Base-by-base conservation (phyloP, 2,888 invertebrate genomes). In the Stramonita haemastoma region DNA sequence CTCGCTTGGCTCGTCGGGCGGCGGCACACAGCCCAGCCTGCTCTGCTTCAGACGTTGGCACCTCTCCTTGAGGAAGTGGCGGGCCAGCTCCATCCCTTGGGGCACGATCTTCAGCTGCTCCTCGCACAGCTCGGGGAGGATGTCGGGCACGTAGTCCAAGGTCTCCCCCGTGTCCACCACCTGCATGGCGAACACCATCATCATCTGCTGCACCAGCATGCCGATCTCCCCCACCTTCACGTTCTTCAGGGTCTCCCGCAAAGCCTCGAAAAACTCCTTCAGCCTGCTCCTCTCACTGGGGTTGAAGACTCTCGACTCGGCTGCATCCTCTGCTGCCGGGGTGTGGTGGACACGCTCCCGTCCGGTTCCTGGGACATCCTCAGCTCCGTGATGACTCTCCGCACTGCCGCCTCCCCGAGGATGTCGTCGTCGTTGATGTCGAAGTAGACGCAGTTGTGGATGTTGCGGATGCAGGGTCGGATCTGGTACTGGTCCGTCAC, bases 121-220 rank as follows among this genome's bases (percentile, higher is more conserved):
- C 46, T 36, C 6, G 81, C 36, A 83, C 29, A 83, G 46, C 22
- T 83, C 81, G 11, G 46, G 46, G 36, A 83, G 46, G 36, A 46
- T 29, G 36, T 46, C 6, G 0, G 13, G 29, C 8, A 83, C 22
- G 81, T 36, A 46, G 11, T 83, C 81, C 81, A 83, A 19, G 36
- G 81, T 83, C 81, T 83, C 81, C 1, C 26, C 46, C 22, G 46
- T 22, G 46, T 83, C 81, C 46, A 83, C 0, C 46, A 83, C 46
- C 26, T 46, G 36, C 81, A 83, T 46, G 81, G 81, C 81, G 81
- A 83, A 22, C 81, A 46, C 46, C 81, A 83, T 83, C 81, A 83
- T 83, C 81, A 83, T 83, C 81, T 83, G 81, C 81, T 46, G 81
- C 81, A 83, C 81, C 81, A 83, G 22, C 22, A 22, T 46, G 46